These are phyloP conservation scores for Nipponia nippon DNA, from an alignment of 2,113 vertebrate genomes.

Conservation along the genomic window DNA sequence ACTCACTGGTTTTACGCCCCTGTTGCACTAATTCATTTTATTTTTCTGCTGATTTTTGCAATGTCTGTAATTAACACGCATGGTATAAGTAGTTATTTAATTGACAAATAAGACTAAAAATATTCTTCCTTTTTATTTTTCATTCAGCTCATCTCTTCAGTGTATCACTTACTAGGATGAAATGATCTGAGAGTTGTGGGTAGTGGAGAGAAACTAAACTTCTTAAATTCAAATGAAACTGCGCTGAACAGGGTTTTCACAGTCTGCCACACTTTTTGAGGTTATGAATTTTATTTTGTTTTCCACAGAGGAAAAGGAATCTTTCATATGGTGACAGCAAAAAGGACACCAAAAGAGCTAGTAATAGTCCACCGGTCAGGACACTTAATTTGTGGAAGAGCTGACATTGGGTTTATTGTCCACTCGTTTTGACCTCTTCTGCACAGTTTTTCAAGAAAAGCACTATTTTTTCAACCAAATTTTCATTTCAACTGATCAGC, in stretches of 20 bases:
- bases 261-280: background rate
- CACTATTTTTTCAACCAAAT: background rate
- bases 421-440: background rate
- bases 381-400: background rate
- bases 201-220: background rate
- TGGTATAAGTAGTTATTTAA: background rate
- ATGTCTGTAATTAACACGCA: fast-evolving
- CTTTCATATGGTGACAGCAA: background rate
- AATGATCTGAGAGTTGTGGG: background rate
- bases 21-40: background rate
- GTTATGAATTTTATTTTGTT: background rate
- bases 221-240: background rate
- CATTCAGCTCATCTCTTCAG: background rate
- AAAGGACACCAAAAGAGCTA: background rate
- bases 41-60: background rate
- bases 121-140: background rate
- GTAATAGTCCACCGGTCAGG: background rate
- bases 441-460: background rate
- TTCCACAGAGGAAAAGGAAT: background rate
- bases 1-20: background rate
- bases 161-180: background rate
- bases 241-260: background rate
- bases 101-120: background rate
- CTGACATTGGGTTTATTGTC: background rate
- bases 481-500: background rate